Evolutionary conservation across 2,888 invertebrate species (phyloP).

Genomic region (Tipula vernalis): DNA sequence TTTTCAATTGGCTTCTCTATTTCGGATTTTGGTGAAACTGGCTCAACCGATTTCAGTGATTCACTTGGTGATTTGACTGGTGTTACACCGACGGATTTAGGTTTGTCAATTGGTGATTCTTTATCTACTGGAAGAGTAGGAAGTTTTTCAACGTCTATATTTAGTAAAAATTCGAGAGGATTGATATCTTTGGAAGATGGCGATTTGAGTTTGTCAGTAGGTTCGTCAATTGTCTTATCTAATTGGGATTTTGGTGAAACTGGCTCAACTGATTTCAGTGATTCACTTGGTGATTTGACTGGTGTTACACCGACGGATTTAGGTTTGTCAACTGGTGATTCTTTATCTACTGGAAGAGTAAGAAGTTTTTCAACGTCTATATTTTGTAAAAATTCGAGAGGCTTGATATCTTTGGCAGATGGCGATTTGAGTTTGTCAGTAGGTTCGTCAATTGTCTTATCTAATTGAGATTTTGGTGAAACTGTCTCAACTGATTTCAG

Average conservation of each 20-base stretch:
- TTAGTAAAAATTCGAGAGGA: neutral
- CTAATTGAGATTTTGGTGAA: neutral
- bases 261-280: neutral
- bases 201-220: neutral
- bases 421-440: neutral
- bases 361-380: neutral
- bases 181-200: neutral
- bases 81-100: neutral
- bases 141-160: neutral
- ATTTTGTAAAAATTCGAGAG: neutral
- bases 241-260: neutral
- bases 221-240: neutral
- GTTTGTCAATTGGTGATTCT: slow-evolving; percentile 15
- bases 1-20: neutral
- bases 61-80: neutral
- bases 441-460: neutral
- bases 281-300: neutral
- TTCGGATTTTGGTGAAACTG: neutral
- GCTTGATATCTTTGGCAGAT: neutral
- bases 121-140: neutral
- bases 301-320: neutral
- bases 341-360: neutral
- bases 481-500: neutral
- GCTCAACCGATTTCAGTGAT: neutral
- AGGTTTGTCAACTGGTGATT: neutral